A percentile compares a stretch with the other conserved stretches of the same genome.
phyloP scores from a whole-genome alignment of 2,888 invertebrate genomes.

The Mesoligia furuncula region DNA sequence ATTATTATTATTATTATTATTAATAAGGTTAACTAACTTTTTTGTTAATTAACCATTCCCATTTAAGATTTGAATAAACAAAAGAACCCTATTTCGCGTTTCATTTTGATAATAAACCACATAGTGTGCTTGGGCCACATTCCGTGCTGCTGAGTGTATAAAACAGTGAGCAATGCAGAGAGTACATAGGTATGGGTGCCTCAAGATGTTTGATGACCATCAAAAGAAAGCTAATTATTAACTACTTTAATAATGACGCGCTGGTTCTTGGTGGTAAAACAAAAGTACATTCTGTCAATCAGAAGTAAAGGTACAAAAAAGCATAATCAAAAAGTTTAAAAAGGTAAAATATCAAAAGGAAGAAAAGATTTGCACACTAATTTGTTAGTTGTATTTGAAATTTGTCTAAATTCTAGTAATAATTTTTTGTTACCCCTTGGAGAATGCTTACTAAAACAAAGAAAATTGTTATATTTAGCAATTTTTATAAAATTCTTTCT shows the following conservation, averaged over 20 bases:
- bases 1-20: too few species aligned
- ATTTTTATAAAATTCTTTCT: background rate
- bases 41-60: background rate
- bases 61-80: background rate
- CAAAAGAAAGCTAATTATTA: background rate
- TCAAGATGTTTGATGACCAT: background rate
- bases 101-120: constrained; percentile 1
- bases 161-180: too few species aligned
- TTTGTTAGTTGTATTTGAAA: background rate
- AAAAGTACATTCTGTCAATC: too few species aligned
- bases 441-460: background rate
- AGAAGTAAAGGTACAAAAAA: too few species aligned
- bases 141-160: background rate
- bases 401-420: background rate
- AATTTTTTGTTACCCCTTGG: background rate
- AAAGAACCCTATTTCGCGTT: background rate
- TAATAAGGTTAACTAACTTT: background rate
- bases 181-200: background rate
- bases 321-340: too few species aligned
- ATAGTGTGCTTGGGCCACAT: background rate
- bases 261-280: too few species aligned
- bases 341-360: too few species aligned
- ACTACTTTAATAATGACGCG: too few species aligned
- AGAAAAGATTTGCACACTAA: too few species aligned
- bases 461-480: background rate